Percentiles rank a stretch among this genome's conserved stretches.
These are phyloP conservation scores for Enteromius unitaeniatus DNA, from an alignment of 2,797 vertebrate species.

Conservation along the genomic window DNA sequence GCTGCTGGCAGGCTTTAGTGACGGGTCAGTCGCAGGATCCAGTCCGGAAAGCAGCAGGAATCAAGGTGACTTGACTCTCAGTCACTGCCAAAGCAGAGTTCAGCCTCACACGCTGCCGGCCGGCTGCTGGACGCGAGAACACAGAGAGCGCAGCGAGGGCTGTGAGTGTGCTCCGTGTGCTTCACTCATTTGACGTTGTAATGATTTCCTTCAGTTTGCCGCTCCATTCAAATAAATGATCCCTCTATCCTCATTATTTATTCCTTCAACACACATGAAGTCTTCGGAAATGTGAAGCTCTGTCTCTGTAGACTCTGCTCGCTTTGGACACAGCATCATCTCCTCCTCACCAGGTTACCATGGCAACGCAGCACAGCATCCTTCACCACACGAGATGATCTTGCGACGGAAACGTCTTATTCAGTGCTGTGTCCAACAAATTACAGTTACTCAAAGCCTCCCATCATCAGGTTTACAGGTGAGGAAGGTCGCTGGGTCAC, in stretches of 20 bases:
- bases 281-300: not conserved
- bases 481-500: not conserved
- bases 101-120: conserved; percentile 3
- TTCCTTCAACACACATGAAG: not conserved
- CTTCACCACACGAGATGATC: not conserved
- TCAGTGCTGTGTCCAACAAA: not conserved
- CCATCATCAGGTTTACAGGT: not conserved
- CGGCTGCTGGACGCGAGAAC: not conserved
- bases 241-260: not conserved
- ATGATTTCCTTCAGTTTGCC: not conserved
- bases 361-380: not conserved
- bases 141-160: too few species aligned
- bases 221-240: not conserved
- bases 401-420: not conserved
- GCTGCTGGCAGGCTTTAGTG: conserved; percentile 42
- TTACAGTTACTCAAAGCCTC: not conserved
- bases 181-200: not conserved
- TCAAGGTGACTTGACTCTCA: conserved; percentile 61
- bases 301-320: not conserved
- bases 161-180: not conserved
- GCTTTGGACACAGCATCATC: not conserved
- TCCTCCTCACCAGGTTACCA: not conserved
- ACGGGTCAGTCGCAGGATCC: conserved; percentile 32
- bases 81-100: conserved; percentile 42
- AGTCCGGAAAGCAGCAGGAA: conserved; percentile 54